Conservation (phyloP, 1,140 invertebrate species). For the Teleogryllus occipitalis region DNA sequence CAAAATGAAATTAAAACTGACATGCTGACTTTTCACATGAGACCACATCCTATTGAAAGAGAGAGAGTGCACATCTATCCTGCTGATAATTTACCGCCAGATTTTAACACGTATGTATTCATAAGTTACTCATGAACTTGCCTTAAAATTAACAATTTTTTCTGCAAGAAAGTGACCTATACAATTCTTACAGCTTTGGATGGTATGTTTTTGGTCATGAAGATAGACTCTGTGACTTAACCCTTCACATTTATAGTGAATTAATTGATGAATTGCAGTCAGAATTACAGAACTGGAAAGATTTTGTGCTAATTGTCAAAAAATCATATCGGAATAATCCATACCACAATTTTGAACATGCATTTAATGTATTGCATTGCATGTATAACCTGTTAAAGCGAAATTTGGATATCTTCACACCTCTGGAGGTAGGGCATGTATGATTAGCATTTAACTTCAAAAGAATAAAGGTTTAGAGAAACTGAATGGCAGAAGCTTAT, state of each 20-base stretch:
- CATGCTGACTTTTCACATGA: slow-evolving; percentile 26
- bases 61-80: background rate
- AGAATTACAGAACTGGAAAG: slow-evolving; percentile 9
- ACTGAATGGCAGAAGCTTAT: background rate
- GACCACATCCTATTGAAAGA: slow-evolving; percentile 34
- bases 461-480: background rate
- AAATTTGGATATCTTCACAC: slow-evolving; percentile 39
- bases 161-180: background rate
- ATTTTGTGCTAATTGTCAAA: slow-evolving; percentile 41
- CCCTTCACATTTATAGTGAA: background rate
- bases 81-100: background rate
- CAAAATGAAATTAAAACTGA: slow-evolving; percentile 18
- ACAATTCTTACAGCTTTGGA: slow-evolving; percentile 34
- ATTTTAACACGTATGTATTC: slow-evolving; percentile 17
- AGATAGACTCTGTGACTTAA: slow-evolving; percentile 13
- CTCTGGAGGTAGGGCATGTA: slow-evolving; percentile 36
- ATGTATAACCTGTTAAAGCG: slow-evolving; percentile 44
- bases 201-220: slow-evolving; percentile 42
- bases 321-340: slow-evolving; percentile 42
- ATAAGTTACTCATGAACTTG: background rate
- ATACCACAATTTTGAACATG: slow-evolving; percentile 51
- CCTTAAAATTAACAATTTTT: slow-evolving; percentile 23
- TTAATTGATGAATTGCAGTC: background rate
- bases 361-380: slow-evolving; percentile 47
- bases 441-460: background rate